Conservation (phyloP, 2,888 invertebrate species). For the Dolichopus griseipennis region DNA sequence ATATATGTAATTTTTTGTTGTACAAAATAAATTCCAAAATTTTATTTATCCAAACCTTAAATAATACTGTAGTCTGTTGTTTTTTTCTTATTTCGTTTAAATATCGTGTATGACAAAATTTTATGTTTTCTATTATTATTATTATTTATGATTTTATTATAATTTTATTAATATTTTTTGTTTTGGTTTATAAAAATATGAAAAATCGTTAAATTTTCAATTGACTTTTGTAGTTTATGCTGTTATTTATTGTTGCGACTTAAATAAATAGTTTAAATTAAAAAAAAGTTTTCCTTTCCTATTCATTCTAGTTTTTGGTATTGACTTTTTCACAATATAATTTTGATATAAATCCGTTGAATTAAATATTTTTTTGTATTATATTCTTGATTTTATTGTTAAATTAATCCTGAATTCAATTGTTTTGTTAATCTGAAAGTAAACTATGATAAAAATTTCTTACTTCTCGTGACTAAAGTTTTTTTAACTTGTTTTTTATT, state of each 20-base stretch:
- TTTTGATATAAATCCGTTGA: not conserved
- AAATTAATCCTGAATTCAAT: not conserved
- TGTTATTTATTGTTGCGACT: not conserved
- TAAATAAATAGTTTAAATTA: not conserved
- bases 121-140: not conserved
- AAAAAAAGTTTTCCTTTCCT: not conserved
- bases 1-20: not conserved
- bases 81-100: not conserved
- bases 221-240: not conserved
- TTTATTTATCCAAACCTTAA: no score
- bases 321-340: not conserved
- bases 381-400: not conserved
- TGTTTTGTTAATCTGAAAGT: not conserved
- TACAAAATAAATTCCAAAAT: not conserved
- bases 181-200: not conserved
- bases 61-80: not conserved
- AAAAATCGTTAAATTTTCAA: not conserved
- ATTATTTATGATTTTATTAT: not conserved
- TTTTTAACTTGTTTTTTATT: not conserved
- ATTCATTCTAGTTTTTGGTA: not conserved
- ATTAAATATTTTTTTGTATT: not conserved
- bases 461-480: not conserved
- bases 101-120: not conserved
- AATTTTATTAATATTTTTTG: not conserved
- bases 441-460: slow-evolving; percentile 6